A percentile compares a stretch with the other conserved stretches of the same genome.
Evolutionary conservation across 1,140 invertebrate genomes (phyloP).

Genomic region (Hyposmocoma kahamanoa): DNA sequence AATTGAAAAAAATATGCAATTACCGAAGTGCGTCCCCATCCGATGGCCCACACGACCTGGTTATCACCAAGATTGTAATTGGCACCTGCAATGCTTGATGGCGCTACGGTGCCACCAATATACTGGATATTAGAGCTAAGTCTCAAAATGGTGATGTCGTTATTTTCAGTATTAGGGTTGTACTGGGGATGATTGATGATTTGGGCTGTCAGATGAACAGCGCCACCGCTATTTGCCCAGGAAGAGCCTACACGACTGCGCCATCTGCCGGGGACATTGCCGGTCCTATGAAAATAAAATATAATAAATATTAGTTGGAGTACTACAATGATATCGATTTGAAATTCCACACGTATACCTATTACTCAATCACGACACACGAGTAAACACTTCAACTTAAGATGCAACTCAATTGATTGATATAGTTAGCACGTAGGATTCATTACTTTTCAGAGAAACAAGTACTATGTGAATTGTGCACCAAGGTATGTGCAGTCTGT

Average conservation of each 20-base stretch:
- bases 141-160: constrained; percentile 24
- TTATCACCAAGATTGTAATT: constrained; percentile 25
- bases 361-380: too few species aligned
- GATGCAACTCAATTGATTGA: too few species aligned
- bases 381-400: too few species aligned
- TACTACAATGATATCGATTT: too few species aligned
- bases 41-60: constrained; percentile 19
- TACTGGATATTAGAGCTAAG: constrained; percentile 34
- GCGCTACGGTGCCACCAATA: constrained; percentile 12
- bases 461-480: too few species aligned
- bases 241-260: neutral
- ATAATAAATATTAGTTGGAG: neutral
- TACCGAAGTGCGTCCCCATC: constrained; percentile 27
- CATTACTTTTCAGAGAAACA: too few species aligned
- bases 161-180: constrained; percentile 4
- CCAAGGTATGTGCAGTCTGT: too few species aligned
- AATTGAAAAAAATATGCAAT: constrained; percentile 7
- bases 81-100: constrained; percentile 17
- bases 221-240: neutral
- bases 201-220: neutral
- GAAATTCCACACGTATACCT: too few species aligned
- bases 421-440: too few species aligned
- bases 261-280: neutral
- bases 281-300: neutral
- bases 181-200: neutral